Evolutionary conservation across 2,797 vertebrate genomes (phyloP).

Genomic region (Chaenodraco wilsoni): DNA sequence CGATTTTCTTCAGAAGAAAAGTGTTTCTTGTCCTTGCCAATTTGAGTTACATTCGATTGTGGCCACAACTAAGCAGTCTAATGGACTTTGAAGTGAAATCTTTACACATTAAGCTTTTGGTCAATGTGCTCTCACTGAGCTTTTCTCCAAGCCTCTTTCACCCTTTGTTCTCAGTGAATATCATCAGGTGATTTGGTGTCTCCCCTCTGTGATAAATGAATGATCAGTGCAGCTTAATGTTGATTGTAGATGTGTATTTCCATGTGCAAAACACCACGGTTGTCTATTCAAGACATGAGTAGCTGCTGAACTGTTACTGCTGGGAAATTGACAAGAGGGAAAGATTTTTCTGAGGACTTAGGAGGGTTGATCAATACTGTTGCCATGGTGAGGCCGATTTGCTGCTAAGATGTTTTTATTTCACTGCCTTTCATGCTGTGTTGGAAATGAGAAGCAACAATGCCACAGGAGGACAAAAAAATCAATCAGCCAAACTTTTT

Average conservation of each 20-base stretch:
- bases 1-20: conserved; percentile 9
- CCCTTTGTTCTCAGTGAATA: conserved; percentile 48
- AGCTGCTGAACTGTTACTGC: conserved; percentile 76
- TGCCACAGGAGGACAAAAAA: conserved; percentile 57
- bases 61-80: conserved; percentile 22
- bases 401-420: conserved; percentile 81
- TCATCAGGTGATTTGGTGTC: conserved; percentile 58
- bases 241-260: conserved; percentile 74
- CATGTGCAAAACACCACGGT: conserved; percentile 69
- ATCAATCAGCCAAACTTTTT: conserved; percentile 72
- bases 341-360: conserved; percentile 79
- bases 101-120: conserved; percentile 19
- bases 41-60: conserved; percentile 37
- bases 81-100: conserved; percentile 32
- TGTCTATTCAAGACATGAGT: conserved; percentile 71
- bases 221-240: conserved; percentile 70
- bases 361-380: conserved; percentile 80
- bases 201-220: conserved; percentile 75
- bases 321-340: conserved; percentile 76
- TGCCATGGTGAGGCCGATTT: conserved; percentile 81
- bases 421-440: conserved; percentile 71
- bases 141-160: conserved; percentile 24
- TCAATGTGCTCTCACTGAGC: conserved; percentile 25
- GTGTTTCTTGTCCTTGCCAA: conserved; percentile 23
- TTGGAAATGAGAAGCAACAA: conserved; percentile 76